Percentiles rank a stretch among this genome's conserved stretches.
Evolutionary conservation across 2,113 vertebrate genomes (phyloP).

Genomic region (Triplophysa tibetana): DNA sequence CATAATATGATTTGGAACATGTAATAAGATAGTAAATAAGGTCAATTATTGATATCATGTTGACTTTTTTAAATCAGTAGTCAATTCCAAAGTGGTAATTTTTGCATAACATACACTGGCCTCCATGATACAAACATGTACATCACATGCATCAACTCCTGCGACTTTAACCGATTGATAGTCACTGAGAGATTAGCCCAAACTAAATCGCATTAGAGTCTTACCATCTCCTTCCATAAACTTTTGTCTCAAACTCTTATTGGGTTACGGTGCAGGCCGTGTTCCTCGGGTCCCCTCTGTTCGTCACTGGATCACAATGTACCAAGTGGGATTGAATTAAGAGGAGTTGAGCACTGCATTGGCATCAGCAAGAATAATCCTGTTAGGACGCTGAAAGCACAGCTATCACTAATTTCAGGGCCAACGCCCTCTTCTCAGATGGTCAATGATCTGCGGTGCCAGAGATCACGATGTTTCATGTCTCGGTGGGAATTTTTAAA

Average conservation of each 20-base stretch:
- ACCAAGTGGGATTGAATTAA: slow-evolving; percentile 40
- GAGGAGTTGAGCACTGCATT: slow-evolving; percentile 23
- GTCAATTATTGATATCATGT: not conserved
- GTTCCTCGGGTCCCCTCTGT: not conserved
- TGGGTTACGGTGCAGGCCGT: slow-evolving; percentile 29
- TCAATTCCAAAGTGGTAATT: not conserved
- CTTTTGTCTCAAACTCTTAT: slow-evolving; percentile 23
- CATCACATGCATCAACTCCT: not conserved
- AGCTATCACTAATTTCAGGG: slow-evolving; percentile 1
- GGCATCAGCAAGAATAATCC: slow-evolving; percentile 23
- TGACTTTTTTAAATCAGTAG: not conserved
- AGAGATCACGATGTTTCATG: slow-evolving; percentile 11
- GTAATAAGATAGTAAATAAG: not conserved
- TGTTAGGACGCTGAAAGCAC: slow-evolving; percentile 3
- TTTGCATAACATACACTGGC: not conserved
- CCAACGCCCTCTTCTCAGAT: not conserved
- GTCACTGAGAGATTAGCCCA: slow-evolving; percentile 1
- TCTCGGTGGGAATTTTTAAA: not conserved
- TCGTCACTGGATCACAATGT: slow-evolving; percentile 30
- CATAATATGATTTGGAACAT: too few relatives aligned
- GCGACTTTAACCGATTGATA: not conserved
- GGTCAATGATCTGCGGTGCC: not conserved
- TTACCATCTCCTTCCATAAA: slow-evolving; percentile 14
- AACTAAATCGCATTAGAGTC: slow-evolving; percentile 16
- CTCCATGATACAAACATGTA: not conserved